Conservation (phyloP, 2,888 invertebrate species). For the Polia nebulosa region DNA sequence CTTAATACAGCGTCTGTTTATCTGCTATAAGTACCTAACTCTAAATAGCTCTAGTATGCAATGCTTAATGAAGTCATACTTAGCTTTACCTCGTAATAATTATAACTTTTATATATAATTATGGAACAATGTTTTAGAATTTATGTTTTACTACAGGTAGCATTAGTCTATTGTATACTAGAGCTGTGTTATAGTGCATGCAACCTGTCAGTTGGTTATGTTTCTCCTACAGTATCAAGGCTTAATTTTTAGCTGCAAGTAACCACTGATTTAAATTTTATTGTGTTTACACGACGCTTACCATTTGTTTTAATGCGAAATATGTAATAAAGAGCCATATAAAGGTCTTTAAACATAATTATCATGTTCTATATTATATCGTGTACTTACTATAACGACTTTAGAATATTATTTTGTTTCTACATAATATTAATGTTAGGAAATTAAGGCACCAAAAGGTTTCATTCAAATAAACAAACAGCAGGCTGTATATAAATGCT, state of each 20-base stretch:
- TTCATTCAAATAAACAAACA: conserved; percentile 20
- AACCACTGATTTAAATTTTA: conserved; percentile 7
- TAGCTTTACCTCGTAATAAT: conserved; percentile 21
- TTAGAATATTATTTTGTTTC: conserved; percentile 11
- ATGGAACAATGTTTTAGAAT: conserved; percentile 18
- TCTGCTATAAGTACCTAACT: conserved; percentile 47
- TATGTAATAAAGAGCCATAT: conserved; percentile 4
- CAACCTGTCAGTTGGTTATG: conserved; percentile 32
- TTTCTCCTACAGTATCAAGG: conserved; percentile 19
- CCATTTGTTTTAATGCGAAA: conserved; percentile 28
- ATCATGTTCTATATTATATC: neutral
- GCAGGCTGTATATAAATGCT: neutral
- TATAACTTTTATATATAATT: neutral
- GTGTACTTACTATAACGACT: conserved; percentile 12
- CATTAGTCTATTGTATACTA: conserved; percentile 48
- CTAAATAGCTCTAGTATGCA: conserved; percentile 59
- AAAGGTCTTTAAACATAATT: conserved; percentile 7
- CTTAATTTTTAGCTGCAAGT: conserved; percentile 43
- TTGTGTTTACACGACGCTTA: conserved; percentile 36
- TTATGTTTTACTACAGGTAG: neutral
- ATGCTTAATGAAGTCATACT: conserved; percentile 20
- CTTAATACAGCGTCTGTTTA: conserved; percentile 54
- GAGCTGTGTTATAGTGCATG: conserved; percentile 38
- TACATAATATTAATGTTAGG: neutral
- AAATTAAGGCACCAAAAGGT: conserved; percentile 50